phyloP scores from a whole-genome alignment of 2,888 invertebrate genomes.

The Kryphioiulus occultus region DNA sequence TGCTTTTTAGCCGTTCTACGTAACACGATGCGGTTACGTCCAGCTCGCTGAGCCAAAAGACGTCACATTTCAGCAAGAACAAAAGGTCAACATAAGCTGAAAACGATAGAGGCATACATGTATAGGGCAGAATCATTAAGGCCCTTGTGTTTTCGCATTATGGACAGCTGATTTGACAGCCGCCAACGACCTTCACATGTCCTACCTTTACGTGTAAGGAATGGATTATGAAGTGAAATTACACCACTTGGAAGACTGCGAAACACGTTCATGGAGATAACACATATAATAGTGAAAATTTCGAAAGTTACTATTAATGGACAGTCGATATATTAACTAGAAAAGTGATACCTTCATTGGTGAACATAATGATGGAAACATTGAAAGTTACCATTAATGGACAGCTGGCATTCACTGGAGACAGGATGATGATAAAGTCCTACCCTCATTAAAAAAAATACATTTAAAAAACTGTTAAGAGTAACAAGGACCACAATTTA shows the following conservation, averaged over 20 bases:
- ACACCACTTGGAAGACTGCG: neutral
- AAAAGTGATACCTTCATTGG: no score
- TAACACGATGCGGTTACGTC: neutral
- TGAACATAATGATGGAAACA: no score
- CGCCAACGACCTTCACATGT: neutral
- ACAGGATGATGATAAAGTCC: no score
- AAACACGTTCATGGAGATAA: no score
- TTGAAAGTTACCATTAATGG: no score
- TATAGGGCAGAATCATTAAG: neutral
- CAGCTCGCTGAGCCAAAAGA: neutral
- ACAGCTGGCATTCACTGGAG: no score
- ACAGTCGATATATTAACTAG: no score
- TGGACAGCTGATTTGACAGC: neutral
- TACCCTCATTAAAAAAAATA: no score
- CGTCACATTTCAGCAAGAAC: neutral
- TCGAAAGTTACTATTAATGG: no score
- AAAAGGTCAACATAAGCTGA: neutral
- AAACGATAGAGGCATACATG: neutral
- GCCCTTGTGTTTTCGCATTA: neutral
- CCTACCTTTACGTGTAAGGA: neutral
- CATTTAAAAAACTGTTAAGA: no score
- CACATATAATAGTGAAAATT: no score
- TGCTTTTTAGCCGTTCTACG: neutral
- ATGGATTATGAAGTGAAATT: neutral
- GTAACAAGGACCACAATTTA: no score